These are phyloP conservation scores for Agriopis marginaria DNA, from an alignment of 2,888 invertebrate species.

Conservation along the genomic window DNA sequence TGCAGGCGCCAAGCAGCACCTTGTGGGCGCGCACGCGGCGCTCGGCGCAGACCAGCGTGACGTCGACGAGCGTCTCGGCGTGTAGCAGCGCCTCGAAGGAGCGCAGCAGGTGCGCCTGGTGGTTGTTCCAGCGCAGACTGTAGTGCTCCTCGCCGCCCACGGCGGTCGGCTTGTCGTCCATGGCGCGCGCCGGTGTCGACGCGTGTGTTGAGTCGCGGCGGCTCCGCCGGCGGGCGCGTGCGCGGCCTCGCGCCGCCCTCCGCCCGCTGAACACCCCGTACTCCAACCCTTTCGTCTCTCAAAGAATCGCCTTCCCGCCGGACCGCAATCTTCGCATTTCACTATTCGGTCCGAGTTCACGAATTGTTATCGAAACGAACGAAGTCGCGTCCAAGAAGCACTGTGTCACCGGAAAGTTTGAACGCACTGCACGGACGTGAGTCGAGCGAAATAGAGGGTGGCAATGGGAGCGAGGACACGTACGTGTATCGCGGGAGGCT, in stretches of 20 bases:
- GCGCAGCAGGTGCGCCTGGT: slow-evolving; percentile 94
- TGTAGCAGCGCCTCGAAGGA: slow-evolving; percentile 96
- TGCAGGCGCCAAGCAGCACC: slow-evolving; percentile 95
- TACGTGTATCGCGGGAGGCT: slow-evolving; percentile 73
- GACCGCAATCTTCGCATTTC: slow-evolving; percentile 72
- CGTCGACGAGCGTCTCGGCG: slow-evolving; percentile 95
- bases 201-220: slow-evolving; percentile 68
- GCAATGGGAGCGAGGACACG: slow-evolving; percentile 57
- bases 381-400: slow-evolving; percentile 52
- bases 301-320: slow-evolving; percentile 72
- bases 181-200: slow-evolving; percentile 72
- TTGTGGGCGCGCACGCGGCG: slow-evolving; percentile 95
- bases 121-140: slow-evolving; percentile 97
- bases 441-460: slow-evolving; percentile 55
- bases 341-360: slow-evolving; percentile 54
- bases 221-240: slow-evolving; percentile 68
- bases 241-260: slow-evolving; percentile 78
- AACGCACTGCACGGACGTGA: slow-evolving; percentile 65
- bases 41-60: slow-evolving; percentile 95
- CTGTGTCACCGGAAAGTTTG: slow-evolving; percentile 64
- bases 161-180: slow-evolving; percentile 81
- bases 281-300: slow-evolving; percentile 80
- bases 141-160: slow-evolving; percentile 91
- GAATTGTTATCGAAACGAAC: slow-evolving; percentile 28
- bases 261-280: slow-evolving; percentile 73